Base-by-base conservation (phyloP, 2,888 invertebrate genomes). In the Idaea dimidiata region DNA sequence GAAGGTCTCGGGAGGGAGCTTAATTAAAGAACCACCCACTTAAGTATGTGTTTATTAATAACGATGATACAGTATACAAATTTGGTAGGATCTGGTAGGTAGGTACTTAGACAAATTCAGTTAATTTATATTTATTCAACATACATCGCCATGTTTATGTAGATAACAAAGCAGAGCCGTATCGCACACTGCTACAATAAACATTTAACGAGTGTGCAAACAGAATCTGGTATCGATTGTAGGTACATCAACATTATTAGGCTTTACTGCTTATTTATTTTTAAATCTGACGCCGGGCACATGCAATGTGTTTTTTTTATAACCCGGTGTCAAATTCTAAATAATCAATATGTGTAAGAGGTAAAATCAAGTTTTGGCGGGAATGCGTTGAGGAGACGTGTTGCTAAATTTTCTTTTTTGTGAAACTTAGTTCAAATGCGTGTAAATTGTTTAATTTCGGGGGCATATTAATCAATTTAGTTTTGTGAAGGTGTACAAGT, bases 181-280 rank as follows among this genome's bases (percentile, higher is more conserved):
- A 59, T 58, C 58, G 59, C 59, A 54, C 17, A 59, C 53, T 58
- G 55, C 58, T 32, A 61, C 58, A 63, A 60, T 66, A 63, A 66
- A 66, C 56, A 62, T 58, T 67, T 67, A 62, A 65, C 60, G 65
- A 60, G 62, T 57, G 59, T 33, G 56, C 58, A 56, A 64, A 60
- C 62, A 62, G 17, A 60, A 17, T 60, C 59, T 58, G 55, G 31
- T 62, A 65, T 67, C 59, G 64, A 65, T 67, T 63, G 62, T 16
- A 65, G 43, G 2, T 43, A 43, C 43, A 43, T 43, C 8, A 10
- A 43, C 43, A 65, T 65, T 59, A 67, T 62, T 63, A 66, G 59
- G 54, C 61, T 63, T 65, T 59, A 64, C 55, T 18, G 56, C 55
- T 24, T n/a, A 59, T 17, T 61, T 31, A 57, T 57, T 56, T 55